Conservation (phyloP, 2,888 invertebrate genomes). For the Uloborus plumipes region DNA sequence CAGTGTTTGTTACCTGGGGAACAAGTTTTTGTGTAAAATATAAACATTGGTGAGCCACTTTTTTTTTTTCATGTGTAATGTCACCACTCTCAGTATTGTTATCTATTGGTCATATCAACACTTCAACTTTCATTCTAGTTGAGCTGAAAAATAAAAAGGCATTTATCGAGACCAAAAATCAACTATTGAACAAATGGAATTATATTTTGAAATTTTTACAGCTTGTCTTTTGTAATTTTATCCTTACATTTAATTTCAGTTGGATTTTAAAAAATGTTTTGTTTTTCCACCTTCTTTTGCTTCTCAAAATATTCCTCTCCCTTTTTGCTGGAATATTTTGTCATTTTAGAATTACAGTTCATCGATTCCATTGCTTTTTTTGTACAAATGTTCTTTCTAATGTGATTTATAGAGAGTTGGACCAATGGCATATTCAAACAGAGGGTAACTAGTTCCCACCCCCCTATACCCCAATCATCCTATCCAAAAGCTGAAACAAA, state of each 20-base stretch:
- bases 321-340: not conserved
- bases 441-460: too few relatives aligned
- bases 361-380: not conserved
- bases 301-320: conserved; percentile 9
- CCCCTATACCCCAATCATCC: too few relatives aligned
- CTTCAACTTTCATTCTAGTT: conserved; percentile 48
- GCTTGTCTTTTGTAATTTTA: conserved; percentile 15
- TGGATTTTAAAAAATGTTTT: conserved; percentile 1
- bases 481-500: too few relatives aligned
- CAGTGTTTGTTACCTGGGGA: conserved; percentile 49
- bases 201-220: conserved; percentile 44
- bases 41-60: conserved; percentile 34
- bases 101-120: conserved; percentile 62
- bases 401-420: too few relatives aligned
- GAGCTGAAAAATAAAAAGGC: conserved; percentile 4
- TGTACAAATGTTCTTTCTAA: not conserved
- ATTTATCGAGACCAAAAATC: conserved; percentile 21
- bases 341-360: not conserved
- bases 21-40: conserved; percentile 58
- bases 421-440: too few relatives aligned
- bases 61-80: conserved; percentile 36
- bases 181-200: conserved; percentile 53
- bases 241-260: conserved; percentile 19
- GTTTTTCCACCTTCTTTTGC: not conserved
- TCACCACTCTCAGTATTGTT: conserved; percentile 60